phyloP scores from a whole-genome alignment of 2,797 vertebrate genomes.

The Poecilia picta region DNA sequence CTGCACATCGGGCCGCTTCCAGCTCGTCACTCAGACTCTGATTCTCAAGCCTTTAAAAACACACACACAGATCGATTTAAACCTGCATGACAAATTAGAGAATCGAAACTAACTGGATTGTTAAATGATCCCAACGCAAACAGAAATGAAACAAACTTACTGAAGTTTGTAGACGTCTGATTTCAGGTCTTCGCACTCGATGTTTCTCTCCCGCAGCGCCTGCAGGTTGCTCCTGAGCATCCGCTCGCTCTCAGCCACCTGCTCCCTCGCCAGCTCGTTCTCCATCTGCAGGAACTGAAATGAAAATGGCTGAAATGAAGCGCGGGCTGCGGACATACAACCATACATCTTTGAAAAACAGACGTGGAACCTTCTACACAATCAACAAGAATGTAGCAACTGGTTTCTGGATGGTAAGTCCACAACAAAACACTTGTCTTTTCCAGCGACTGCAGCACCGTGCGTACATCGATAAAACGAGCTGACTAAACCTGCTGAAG shows the following conservation, averaged over 20 bases:
- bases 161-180: slow-evolving; percentile 76
- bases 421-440: too few species aligned
- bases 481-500: too few species aligned
- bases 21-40: slow-evolving; percentile 77
- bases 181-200: slow-evolving; percentile 87
- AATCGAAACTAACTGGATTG: too few species aligned
- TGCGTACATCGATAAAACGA: too few species aligned
- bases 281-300: slow-evolving; percentile 91
- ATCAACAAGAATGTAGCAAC: too few species aligned
- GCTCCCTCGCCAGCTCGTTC: slow-evolving; percentile 82
- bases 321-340: neutral
- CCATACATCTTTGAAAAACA: neutral
- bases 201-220: slow-evolving; percentile 82
- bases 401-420: too few species aligned
- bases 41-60: slow-evolving; percentile 64
- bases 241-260: slow-evolving; percentile 85
- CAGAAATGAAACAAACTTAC: slow-evolving; percentile 71
- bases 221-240: slow-evolving; percentile 79
- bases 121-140: too few species aligned
- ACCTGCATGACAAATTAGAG: neutral
- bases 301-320: neutral
- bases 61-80: neutral
- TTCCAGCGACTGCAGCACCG: too few species aligned
- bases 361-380: too few species aligned
- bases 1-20: slow-evolving; percentile 64